phyloP scores from a whole-genome alignment of 2,797 vertebrate genomes.

The Gorsachius magnificus region DNA sequence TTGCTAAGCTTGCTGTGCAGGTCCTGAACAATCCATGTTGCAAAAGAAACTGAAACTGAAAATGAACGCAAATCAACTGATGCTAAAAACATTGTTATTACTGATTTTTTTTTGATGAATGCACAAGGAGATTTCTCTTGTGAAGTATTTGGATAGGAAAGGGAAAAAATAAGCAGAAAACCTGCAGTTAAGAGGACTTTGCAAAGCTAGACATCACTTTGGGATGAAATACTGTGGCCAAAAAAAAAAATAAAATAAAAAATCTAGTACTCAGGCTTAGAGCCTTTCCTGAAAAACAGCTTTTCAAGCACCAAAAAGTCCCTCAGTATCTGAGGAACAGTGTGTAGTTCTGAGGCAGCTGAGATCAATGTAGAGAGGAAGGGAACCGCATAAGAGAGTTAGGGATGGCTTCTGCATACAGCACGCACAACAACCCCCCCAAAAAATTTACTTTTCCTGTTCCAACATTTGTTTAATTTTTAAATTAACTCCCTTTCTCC shows the following conservation, averaged over 20 bases:
- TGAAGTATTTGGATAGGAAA: neutral
- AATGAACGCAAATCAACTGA: neutral
- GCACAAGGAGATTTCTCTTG: neutral
- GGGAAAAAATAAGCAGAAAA: neutral
- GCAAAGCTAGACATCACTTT: neutral
- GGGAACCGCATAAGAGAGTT: neutral
- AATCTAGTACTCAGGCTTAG: too few species aligned
- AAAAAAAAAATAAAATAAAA: too few species aligned
- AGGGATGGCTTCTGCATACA: neutral
- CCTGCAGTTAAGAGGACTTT: neutral
- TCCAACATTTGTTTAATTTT: neutral
- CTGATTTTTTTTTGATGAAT: neutral
- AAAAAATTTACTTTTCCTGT: neutral
- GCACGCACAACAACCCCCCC: neutral
- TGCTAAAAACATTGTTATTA: neutral
- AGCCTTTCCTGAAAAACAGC: neutral
- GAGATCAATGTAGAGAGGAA: neutral
- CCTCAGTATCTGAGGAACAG: neutral
- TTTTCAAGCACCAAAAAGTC: neutral
- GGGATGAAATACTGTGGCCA: neutral
- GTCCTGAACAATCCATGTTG: neutral
- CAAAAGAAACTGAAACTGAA: neutral
- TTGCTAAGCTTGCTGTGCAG: neutral
- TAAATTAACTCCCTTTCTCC: neutral
- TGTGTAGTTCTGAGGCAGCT: neutral